phyloP scores from a whole-genome alignment of 2,888 invertebrate species.

The Drosophila rellima region DNA sequence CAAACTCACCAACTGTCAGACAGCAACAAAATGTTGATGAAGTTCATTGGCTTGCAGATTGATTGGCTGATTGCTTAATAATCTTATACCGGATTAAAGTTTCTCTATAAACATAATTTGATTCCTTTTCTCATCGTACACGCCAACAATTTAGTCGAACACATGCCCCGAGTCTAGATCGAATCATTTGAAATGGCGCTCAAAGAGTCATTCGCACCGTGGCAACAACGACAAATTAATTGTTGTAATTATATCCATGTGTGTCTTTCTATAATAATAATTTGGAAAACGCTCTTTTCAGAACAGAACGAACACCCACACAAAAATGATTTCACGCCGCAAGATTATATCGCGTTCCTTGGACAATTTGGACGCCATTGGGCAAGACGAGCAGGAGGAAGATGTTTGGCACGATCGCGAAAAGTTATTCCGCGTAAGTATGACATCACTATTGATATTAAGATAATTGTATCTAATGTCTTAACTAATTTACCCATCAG shows the following conservation, averaged over 20 bases:
- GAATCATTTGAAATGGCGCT: slow-evolving; percentile 63
- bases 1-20: slow-evolving; percentile 26
- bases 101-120: slow-evolving; percentile 42
- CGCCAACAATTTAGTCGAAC: slow-evolving; percentile 56
- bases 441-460: neutral
- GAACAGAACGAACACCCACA: slow-evolving; percentile 39
- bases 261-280: slow-evolving; percentile 51
- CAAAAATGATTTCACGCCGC: slow-evolving; percentile 94
- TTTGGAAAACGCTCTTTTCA: slow-evolving; percentile 59
- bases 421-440: slow-evolving; percentile 94
- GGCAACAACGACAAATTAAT: slow-evolving; percentile 54
- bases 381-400: slow-evolving; percentile 90
- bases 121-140: slow-evolving; percentile 32
- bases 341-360: slow-evolving; percentile 95
- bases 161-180: slow-evolving; percentile 53
- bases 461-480: neutral
- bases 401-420: slow-evolving; percentile 97
- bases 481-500: slow-evolving; percentile 86
- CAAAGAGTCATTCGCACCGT: slow-evolving; percentile 70
- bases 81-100: slow-evolving; percentile 61
- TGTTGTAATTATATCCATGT: slow-evolving; percentile 65
- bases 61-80: slow-evolving; percentile 80
- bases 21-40: slow-evolving; percentile 23
- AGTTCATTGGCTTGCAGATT: slow-evolving; percentile 78
- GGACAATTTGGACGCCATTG: slow-evolving; percentile 93